These are phyloP conservation scores for Synaphobranchus kaupii DNA, from an alignment of 2,797 vertebrate species.

Conservation along the genomic window DNA sequence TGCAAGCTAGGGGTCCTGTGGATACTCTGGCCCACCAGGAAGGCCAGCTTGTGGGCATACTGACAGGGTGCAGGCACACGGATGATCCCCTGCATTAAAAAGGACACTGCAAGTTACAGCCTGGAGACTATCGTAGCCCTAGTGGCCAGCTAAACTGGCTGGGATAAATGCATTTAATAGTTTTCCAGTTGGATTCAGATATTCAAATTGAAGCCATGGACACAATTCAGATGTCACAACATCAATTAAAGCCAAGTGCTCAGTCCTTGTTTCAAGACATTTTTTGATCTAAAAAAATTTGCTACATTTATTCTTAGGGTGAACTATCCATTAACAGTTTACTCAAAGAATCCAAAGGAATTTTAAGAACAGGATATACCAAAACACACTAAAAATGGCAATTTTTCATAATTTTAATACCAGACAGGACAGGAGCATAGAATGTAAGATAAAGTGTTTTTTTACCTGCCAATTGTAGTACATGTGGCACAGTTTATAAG, in stretches of 20 bases:
- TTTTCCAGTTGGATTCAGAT: neutral
- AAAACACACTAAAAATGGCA: neutral
- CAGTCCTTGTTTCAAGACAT: neutral
- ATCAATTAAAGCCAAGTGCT: neutral
- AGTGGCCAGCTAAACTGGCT: neutral
- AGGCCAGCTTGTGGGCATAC: conserved; percentile 94
- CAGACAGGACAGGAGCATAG: neutral
- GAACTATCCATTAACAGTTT: neutral
- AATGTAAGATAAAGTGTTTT: neutral
- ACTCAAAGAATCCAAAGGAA: neutral
- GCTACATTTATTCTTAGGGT: neutral
- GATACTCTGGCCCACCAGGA: conserved; percentile 92
- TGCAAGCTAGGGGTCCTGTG: conserved; percentile 80
- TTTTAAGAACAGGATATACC: neutral
- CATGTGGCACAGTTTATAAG: conserved; percentile 95
- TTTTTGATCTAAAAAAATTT: neutral
- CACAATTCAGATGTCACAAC: neutral
- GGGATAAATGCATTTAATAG: neutral
- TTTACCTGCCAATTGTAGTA: conserved; percentile 97
- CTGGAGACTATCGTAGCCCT: neutral
- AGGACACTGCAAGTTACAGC: neutral
- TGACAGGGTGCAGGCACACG: conserved; percentile 94
- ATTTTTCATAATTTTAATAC: neutral
- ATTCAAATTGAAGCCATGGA: neutral
- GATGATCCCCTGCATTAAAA: conserved; percentile 80